Evolutionary conservation across 2,888 invertebrate genomes (phyloP).

Genomic region (Melinaea marsaeus): DNA sequence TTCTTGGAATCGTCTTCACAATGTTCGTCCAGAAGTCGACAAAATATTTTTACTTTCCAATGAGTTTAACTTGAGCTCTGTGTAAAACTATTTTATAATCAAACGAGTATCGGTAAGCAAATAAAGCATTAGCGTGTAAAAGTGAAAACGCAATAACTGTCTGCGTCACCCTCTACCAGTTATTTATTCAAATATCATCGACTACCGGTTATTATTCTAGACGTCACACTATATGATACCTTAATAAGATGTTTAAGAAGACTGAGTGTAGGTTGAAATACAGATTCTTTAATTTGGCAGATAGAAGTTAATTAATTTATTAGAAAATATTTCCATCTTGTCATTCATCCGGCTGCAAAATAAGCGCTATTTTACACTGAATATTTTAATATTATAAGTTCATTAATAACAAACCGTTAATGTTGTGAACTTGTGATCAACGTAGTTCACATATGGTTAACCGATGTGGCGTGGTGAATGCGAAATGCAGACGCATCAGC

Average conservation of each 20-base stretch:
- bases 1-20: not conserved
- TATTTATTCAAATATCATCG: too few species aligned
- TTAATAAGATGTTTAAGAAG: too few species aligned
- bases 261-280: too few species aligned
- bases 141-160: constrained; percentile 14
- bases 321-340: too few species aligned
- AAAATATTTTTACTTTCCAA: constrained; percentile 3
- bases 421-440: not conserved
- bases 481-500: constrained; percentile 7
- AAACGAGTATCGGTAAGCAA: constrained; percentile 1
- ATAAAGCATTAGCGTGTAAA: constrained; percentile 13
- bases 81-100: not conserved
- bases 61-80: not conserved
- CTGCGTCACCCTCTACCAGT: constrained; percentile 8
- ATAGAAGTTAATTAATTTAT: too few species aligned
- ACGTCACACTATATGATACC: too few species aligned
- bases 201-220: too few species aligned
- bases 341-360: too few species aligned
- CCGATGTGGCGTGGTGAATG: constrained; percentile 6
- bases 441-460: not conserved
- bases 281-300: too few species aligned
- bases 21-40: not conserved
- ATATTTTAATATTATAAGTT: too few species aligned
- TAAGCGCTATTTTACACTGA: too few species aligned
- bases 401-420: too few species aligned